Evolutionary conservation across 1,140 invertebrate species (phyloP), one percentile per base, ranked within the genome.

Genomic region (Aphelenchoides avenae): DNA sequence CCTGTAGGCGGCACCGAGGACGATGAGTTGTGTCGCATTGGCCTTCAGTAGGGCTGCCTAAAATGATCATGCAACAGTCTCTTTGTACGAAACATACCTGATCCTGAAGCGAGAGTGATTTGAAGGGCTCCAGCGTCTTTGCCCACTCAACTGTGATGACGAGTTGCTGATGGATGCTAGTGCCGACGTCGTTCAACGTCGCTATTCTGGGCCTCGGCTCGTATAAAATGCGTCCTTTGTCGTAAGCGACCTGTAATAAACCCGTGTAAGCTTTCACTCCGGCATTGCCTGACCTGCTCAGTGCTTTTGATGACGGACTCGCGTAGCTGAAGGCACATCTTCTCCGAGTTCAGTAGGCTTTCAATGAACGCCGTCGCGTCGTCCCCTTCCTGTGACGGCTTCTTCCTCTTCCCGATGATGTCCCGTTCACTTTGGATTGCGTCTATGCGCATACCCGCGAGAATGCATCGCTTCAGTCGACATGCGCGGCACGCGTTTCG

Each of bases 401-500:
- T 39, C 18, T 54, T 29, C 33, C 55, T 22, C 51, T 70, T 70
- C 20, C 67, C 67, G 33, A 70, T 70, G 1, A 67, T 55, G 47
- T 70, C 67, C 18, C 67, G 20, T 46, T 70, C 67, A 42, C 61
- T 71, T 44, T 70, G 67, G 13, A 70, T 68, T 5, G 59, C 59
- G 30, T 49, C 52, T 29, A 33, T 31, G 20, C 36, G 26, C 50
- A 58, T 54, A n/a, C 49, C 49, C 7, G 51, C 27, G 2, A 18
- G n/a, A 15, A 55, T 57, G 43, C 43, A 36, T 80, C 94, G 95
- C 61, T 88, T 84, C 44, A 96, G 81, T 55, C 93, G 83, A 81
- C 93, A 97, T 72, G 93, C 94, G 58, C 92, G 85, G 78, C 68
- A 71, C 7, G 68, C 91, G 78, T 97, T 97, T 63, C 93, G 83